These are phyloP conservation scores for Latrodectus hesperus DNA, from an alignment of 2,888 invertebrate genomes.

Conservation along the genomic window DNA sequence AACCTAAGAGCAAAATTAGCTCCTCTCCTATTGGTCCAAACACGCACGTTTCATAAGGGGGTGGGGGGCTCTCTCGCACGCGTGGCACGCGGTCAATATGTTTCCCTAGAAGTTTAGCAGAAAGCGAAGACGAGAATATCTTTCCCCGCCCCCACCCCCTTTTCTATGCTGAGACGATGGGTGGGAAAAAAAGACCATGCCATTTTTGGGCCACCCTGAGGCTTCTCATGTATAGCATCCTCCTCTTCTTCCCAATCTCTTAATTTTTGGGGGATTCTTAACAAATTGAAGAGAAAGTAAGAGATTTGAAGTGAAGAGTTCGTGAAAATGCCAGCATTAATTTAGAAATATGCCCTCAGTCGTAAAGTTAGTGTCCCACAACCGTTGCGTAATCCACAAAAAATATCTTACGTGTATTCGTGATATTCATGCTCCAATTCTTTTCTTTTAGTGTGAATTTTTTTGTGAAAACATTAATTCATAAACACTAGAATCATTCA, in stretches of 20 bases:
- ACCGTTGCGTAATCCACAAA: not conserved
- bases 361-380: not conserved
- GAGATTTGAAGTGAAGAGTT: not conserved
- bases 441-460: no score
- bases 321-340: not conserved
- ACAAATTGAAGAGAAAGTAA: slow-evolving; percentile 50
- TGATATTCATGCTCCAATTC: slow-evolving; percentile 3
- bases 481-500: no score
- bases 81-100: slow-evolving; percentile 45
- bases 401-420: not conserved
- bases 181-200: slow-evolving; percentile 42
- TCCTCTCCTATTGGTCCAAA: slow-evolving; percentile 46
- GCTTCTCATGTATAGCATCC: slow-evolving; percentile 59
- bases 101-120: slow-evolving; percentile 26
- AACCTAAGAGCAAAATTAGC: slow-evolving; percentile 55
- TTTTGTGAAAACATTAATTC: no score
- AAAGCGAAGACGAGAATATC: slow-evolving; percentile 41
- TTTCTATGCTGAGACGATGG: slow-evolving; percentile 11
- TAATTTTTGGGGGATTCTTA: slow-evolving; percentile 29
- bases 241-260: slow-evolving; percentile 19
- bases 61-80: slow-evolving; percentile 19
- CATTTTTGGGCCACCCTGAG: slow-evolving; percentile 61
- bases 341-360: slow-evolving; percentile 5
- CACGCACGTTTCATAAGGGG: slow-evolving; percentile 21
- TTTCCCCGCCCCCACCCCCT: slow-evolving; percentile 5